Evolutionary conservation across 2,888 invertebrate genomes (phyloP).

Genomic region (Eurytoma adleriae): DNA sequence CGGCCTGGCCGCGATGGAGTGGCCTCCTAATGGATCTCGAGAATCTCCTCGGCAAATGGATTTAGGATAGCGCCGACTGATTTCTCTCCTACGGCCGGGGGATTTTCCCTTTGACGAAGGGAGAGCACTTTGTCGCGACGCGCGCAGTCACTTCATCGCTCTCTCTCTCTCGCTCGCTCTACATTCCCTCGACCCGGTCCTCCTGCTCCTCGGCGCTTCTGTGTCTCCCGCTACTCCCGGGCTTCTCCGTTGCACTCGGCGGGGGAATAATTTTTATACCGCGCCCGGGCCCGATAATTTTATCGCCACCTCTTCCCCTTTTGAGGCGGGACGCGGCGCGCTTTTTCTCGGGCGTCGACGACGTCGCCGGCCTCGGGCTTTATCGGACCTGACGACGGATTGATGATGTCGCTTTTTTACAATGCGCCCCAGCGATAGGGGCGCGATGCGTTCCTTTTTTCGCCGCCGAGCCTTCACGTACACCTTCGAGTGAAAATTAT

Average conservation of each 20-base stretch:
- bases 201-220: neutral
- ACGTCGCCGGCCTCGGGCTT: too few relatives aligned
- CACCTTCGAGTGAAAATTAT: neutral
- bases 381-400: constrained; percentile 41
- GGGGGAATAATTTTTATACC: constrained; percentile 41
- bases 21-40: constrained; percentile 49
- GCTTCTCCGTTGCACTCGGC: neutral
- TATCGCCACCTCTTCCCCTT: constrained; percentile 5
- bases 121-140: constrained; percentile 30
- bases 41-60: constrained; percentile 50
- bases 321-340: neutral
- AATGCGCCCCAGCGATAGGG: too few relatives aligned
- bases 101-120: constrained; percentile 33
- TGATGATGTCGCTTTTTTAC: constrained; percentile 45
- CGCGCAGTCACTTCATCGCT: neutral
- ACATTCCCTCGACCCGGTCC: neutral
- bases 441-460: neutral
- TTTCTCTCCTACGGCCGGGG: constrained; percentile 36
- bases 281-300: constrained; percentile 28
- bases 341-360: neutral
- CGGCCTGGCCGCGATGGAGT: constrained; percentile 14
- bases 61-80: constrained; percentile 46
- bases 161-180: neutral
- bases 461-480: neutral
- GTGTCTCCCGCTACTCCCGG: neutral